Conservation (phyloP, 2,113 vertebrate genomes). For the Progne subis region DNA sequence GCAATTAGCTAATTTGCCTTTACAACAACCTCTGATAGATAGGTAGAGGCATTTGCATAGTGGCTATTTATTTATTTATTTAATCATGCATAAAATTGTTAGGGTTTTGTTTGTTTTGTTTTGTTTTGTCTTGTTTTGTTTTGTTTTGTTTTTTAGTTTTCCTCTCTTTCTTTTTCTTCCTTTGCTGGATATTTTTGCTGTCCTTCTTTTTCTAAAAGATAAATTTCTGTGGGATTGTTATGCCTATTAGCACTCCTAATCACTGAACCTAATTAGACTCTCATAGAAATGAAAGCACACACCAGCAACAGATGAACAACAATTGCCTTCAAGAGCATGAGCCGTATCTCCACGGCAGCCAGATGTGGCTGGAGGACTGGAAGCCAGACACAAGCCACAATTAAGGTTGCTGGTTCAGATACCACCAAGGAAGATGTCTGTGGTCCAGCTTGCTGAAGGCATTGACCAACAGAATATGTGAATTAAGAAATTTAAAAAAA, state of each 20-base stretch:
- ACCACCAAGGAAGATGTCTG: background rate
- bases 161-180: background rate
- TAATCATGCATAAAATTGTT: background rate
- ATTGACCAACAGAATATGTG: background rate
- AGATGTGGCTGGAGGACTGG: background rate
- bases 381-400: accelerated
- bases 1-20: conserved; percentile 69
- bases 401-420: background rate
- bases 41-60: conserved; percentile 53
- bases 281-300: background rate
- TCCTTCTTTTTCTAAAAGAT: conserved; percentile 11
- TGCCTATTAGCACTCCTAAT: conserved; percentile 26
- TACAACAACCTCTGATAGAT: conserved; percentile 44
- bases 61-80: background rate
- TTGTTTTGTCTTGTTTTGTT: background rate
- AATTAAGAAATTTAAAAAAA: background rate
- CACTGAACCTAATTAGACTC: conserved; percentile 35
- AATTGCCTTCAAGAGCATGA: background rate
- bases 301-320: conserved; percentile 1
- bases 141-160: background rate
- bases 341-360: accelerated
- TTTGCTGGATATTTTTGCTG: background rate
- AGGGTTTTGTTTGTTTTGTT: background rate
- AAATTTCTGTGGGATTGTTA: conserved; percentile 39
- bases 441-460: accelerated